Evolutionary conservation across 2,797 vertebrate species (phyloP).

Genomic region (Hirundo rustica): DNA sequence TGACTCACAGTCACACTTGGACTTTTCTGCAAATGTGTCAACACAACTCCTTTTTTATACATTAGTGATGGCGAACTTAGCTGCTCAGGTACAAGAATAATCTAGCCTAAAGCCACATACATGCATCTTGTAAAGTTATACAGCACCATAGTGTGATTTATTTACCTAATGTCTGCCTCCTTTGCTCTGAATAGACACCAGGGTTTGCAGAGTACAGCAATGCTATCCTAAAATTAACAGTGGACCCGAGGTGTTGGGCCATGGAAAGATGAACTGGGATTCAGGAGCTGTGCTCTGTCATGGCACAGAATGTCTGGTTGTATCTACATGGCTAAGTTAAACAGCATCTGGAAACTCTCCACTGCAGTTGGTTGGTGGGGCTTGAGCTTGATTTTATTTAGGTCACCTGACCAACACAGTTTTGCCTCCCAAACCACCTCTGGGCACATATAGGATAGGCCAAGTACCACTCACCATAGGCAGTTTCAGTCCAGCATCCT

Average conservation of each 20-base stretch:
- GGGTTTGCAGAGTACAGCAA: not conserved
- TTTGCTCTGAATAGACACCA: not conserved
- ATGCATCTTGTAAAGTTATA: not conserved
- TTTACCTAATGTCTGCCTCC: not conserved
- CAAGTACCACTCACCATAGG: not conserved
- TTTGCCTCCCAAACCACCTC: not conserved
- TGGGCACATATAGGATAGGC: not conserved
- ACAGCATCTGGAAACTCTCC: not conserved
- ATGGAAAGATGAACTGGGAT: not conserved
- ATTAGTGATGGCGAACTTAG: not conserved
- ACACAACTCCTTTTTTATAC: not conserved
- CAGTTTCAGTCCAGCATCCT: not conserved
- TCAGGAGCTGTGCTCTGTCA: not conserved
- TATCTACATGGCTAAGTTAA: not conserved
- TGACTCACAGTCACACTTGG: constrained; percentile 30
- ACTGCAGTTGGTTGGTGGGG: not conserved
- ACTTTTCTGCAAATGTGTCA: constrained; percentile 2
- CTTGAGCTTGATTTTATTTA: not conserved
- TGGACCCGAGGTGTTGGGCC: not conserved
- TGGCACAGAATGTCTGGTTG: not conserved
- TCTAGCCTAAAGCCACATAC: not conserved
- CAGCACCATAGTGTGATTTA: not conserved
- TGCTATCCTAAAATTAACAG: not conserved
- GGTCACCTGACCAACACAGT: not conserved
- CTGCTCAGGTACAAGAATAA: not conserved